These are phyloP conservation scores for Carapus acus DNA, from an alignment of 2,797 vertebrate species.

Conservation along the genomic window DNA sequence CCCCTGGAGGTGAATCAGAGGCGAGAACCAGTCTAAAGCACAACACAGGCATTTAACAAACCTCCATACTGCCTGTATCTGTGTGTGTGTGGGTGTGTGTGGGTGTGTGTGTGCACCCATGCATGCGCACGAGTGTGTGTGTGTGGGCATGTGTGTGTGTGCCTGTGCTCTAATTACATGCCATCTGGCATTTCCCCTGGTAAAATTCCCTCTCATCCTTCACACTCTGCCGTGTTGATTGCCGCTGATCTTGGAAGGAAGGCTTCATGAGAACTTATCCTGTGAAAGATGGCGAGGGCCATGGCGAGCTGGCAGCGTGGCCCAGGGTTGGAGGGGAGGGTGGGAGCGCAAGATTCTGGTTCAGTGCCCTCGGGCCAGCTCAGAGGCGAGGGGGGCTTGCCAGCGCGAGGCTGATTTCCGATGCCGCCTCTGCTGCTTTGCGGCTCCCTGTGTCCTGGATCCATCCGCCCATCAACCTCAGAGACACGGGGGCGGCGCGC, in stretches of 20 bases:
- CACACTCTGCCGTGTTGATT: constrained; percentile 63
- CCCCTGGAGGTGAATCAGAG: constrained; percentile 53
- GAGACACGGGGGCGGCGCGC: constrained; percentile 25
- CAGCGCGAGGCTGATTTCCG: constrained; percentile 39
- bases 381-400: constrained; percentile 39
- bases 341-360: constrained; percentile 34
- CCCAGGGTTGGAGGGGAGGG: constrained; percentile 21
- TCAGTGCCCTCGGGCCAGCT: constrained; percentile 45
- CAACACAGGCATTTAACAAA: constrained; percentile 65
- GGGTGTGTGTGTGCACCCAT: no score
- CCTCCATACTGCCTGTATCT: no score
- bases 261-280: constrained; percentile 55
- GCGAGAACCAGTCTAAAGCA: constrained; percentile 54
- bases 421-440: constrained; percentile 23
- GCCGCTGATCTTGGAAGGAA: constrained; percentile 62
- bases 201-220: constrained; percentile 65
- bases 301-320: constrained; percentile 47
- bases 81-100: no score
- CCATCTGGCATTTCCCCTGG: constrained; percentile 71
- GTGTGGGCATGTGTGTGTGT: constrained; percentile 61
- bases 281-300: constrained; percentile 50
- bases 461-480: constrained; percentile 14
- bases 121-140: constrained; percentile 61
- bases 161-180: constrained; percentile 66
- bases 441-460: constrained; percentile 18